Evolutionary conservation across 1,140 invertebrate genomes (phyloP).

Genomic region (Heliothis subflexa): DNA sequence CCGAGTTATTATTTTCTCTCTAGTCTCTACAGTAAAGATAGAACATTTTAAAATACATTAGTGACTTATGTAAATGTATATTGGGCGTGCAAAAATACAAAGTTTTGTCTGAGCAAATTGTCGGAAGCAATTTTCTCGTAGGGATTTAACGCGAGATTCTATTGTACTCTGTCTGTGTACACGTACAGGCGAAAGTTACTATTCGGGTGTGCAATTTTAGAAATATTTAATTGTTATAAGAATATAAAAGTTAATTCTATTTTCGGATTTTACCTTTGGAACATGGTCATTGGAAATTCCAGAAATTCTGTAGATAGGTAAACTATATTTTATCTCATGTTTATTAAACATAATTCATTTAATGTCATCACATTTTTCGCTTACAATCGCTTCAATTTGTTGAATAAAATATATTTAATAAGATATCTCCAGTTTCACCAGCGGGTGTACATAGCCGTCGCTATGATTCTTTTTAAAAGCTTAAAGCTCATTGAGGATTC

Average conservation of each 20-base stretch:
- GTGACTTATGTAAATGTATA: conserved; percentile 46
- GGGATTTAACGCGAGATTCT: conserved; percentile 69
- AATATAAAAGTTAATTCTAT: no score
- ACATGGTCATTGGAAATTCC: no score
- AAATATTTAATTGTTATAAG: no score
- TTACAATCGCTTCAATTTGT: no score
- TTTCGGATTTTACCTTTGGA: no score
- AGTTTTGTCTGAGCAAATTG: conserved; percentile 66
- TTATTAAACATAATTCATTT: neutral
- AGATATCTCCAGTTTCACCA: conserved; percentile 31
- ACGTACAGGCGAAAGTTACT: conserved; percentile 42
- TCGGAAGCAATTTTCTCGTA: conserved; percentile 75
- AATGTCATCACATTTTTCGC: no score
- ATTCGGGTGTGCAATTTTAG: neutral
- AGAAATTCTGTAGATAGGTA: no score
- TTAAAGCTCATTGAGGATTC: conserved; percentile 75
- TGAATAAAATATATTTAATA: no score
- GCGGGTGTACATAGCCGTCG: conserved; percentile 61
- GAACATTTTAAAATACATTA: conserved; percentile 38
- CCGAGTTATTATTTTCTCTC: no score
- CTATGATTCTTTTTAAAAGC: conserved; percentile 84
- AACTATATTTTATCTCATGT: no score
- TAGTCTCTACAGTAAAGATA: no score
- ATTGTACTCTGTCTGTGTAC: conserved; percentile 59
- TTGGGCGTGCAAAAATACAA: conserved; percentile 24